Evolutionary conservation across 2,797 vertebrate species (phyloP), one percentile per base, ranked within the genome.

Genomic region (Amphiprion clarkii): DNA sequence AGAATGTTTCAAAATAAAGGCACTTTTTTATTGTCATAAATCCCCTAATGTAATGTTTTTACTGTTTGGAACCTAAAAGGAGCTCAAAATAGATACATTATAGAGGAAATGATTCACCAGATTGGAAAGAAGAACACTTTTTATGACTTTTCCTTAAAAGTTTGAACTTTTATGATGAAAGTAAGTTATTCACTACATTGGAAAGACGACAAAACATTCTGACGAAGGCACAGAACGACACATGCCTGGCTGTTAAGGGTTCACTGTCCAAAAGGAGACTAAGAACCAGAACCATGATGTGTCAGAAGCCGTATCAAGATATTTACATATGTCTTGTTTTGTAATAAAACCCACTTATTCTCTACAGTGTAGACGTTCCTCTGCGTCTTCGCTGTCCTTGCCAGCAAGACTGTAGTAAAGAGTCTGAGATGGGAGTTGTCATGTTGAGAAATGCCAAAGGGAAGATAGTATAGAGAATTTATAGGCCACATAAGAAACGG

Each of bases 401-500:
- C 48, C 36, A 53, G n/a, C 17, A n/a, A 64, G 36, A 63, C 23
- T 51, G 21, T 25, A 58, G 27, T 17, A 33, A 12, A 42, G 4
- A 40, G 6, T 55, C 19, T 56, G 40, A 76, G 36, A 66, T 44
- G 52, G 27, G 13, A 56, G 23, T 21, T 57, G 53, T 67, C 21
- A 40, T 39, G 4, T 44, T 46, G 29, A 67, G 59, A 69, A 60
- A 49, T 3, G 48, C 16, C 36, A 3, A 8, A 55, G 21, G 23
- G 49, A 48, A 0, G 13, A 57, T 6, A 17, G 17, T 48, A 53
- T 59, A 31, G 33, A 19, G n/a, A 65, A 63, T 54, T 31, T 67
- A 27, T 67, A 55, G 56, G 53, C 67, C 61, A 49, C 21, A 52
- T 42, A 77, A 65, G 48, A 79, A 70, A 51, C 13, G 0, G 3